Conservation (phyloP, 1,140 invertebrate species). For the Drosophila oshimai region DNA sequence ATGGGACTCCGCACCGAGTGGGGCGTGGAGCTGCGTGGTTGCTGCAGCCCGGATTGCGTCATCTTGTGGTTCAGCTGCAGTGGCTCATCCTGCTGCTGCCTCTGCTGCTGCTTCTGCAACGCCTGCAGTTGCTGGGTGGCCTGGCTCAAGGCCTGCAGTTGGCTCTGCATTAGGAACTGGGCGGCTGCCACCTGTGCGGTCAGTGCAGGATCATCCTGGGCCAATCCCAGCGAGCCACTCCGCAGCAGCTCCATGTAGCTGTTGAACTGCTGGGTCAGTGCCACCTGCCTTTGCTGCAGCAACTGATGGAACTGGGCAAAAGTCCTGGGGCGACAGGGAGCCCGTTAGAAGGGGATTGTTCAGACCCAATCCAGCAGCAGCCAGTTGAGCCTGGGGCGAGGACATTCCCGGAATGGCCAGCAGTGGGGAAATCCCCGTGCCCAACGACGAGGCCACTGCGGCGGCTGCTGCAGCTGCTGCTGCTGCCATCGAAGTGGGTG, state of each 20-base stretch:
- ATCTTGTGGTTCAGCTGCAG: slow-evolving; percentile 65
- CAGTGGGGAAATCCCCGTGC: slow-evolving; percentile 59
- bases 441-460: slow-evolving; percentile 35
- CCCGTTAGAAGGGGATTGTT: slow-evolving; percentile 47
- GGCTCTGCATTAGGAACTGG: slow-evolving; percentile 79
- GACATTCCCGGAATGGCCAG: slow-evolving; percentile 58
- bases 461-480: slow-evolving; percentile 60
- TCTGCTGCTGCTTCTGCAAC: slow-evolving; percentile 89
- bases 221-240: slow-evolving; percentile 59
- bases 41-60: slow-evolving; percentile 60
- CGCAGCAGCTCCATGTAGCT: slow-evolving; percentile 74
- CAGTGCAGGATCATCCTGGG: slow-evolving; percentile 68
- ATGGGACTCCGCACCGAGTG: slow-evolving; percentile 81
- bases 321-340: slow-evolving; percentile 67
- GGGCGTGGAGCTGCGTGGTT: slow-evolving; percentile 83
- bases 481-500: slow-evolving; percentile 48
- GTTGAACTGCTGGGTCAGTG: slow-evolving; percentile 77
- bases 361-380: slow-evolving; percentile 42
- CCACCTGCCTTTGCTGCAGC: slow-evolving; percentile 72
- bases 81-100: slow-evolving; percentile 82
- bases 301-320: slow-evolving; percentile 75
- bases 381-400: slow-evolving; percentile 66
- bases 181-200: slow-evolving; percentile 71
- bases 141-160: slow-evolving; percentile 91
- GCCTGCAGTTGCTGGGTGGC: slow-evolving; percentile 92